Percentiles rank a stretch among this genome's conserved stretches.
Conservation (phyloP, 1,140 invertebrate species). For the Caenorhabditis tropicalis region DNA sequence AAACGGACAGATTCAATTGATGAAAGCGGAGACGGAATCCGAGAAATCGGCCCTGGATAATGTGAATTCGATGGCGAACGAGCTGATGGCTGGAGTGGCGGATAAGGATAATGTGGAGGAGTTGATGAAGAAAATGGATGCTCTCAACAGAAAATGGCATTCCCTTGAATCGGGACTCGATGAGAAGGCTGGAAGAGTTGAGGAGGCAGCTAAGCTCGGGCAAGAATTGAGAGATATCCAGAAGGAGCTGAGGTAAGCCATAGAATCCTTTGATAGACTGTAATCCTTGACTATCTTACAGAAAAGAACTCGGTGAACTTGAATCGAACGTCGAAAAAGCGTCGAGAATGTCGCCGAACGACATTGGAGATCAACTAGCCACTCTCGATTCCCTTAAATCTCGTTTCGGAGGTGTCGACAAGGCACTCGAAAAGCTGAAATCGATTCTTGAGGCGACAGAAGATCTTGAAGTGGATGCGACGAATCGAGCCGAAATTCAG, state of each 20-base stretch:
- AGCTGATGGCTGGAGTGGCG: background rate
- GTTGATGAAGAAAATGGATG: conserved; percentile 14
- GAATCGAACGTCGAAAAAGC: conserved; percentile 36
- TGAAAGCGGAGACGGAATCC: conserved; percentile 44
- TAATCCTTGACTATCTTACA: background rate
- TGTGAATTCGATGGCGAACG: background rate
- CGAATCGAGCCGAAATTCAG: conserved; percentile 46
- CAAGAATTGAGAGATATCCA: conserved; percentile 41
- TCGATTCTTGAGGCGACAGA: conserved; percentile 75
- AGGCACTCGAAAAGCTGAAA: conserved; percentile 33
- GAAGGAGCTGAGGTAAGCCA: conserved; percentile 31
- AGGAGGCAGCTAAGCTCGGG: conserved; percentile 20
- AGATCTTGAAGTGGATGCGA: conserved; percentile 52
- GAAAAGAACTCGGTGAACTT: conserved; percentile 39
- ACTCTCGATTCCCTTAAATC: background rate
- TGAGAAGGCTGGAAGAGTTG: conserved; percentile 21
- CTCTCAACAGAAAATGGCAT: conserved; percentile 37
- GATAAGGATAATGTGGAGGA: conserved; percentile 39
- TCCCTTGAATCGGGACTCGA: conserved; percentile 41
- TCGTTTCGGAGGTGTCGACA: background rate
- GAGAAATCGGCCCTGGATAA: conserved; percentile 42
- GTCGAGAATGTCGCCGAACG: conserved; percentile 1
- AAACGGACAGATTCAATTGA: conserved; percentile 46
- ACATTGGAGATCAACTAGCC: conserved; percentile 40
- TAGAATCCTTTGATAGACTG: too few relatives aligned